Evolutionary conservation across 2,888 invertebrate species (phyloP).

Genomic region (Mylabris sibirica): DNA sequence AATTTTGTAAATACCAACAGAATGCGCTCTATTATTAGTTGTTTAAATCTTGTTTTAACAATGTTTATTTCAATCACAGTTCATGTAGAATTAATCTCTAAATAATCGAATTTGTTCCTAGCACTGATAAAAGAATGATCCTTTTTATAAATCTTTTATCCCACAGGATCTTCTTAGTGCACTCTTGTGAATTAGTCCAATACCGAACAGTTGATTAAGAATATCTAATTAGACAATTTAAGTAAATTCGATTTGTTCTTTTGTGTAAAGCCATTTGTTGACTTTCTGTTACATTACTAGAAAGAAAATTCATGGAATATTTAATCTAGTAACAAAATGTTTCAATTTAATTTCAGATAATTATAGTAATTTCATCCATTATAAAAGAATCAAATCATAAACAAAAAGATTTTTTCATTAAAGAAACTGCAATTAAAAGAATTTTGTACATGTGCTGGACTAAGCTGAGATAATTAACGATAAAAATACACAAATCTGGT

Average conservation of each 20-base stretch:
- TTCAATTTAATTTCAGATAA: neutral
- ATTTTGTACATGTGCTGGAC: neutral
- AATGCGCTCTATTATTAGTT: neutral
- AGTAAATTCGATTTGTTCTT: constrained; percentile 1
- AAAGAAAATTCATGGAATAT: neutral
- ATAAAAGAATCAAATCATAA: neutral
- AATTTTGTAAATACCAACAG: constrained; percentile 1
- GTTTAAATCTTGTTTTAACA: neutral
- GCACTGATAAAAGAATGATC: constrained; percentile 13
- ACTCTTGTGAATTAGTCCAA: neutral
- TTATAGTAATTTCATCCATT: neutral
- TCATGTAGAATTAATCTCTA: constrained; percentile 2
- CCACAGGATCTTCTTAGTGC: constrained; percentile 11
- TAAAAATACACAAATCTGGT: constrained; percentile 3
- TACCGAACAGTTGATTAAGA: constrained; percentile 14
- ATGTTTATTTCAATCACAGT: neutral
- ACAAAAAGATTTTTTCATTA: neutral
- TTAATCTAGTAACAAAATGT: neutral
- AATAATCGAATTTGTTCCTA: neutral
- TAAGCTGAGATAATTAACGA: neutral
- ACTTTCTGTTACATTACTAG: constrained; percentile 3
- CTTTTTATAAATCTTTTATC: neutral
- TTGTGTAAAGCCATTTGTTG: neutral
- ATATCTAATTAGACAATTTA: constrained; percentile 12
- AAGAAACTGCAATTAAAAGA: neutral